Conservation (phyloP, 2,888 invertebrate species). For the Macropis europaea region DNA sequence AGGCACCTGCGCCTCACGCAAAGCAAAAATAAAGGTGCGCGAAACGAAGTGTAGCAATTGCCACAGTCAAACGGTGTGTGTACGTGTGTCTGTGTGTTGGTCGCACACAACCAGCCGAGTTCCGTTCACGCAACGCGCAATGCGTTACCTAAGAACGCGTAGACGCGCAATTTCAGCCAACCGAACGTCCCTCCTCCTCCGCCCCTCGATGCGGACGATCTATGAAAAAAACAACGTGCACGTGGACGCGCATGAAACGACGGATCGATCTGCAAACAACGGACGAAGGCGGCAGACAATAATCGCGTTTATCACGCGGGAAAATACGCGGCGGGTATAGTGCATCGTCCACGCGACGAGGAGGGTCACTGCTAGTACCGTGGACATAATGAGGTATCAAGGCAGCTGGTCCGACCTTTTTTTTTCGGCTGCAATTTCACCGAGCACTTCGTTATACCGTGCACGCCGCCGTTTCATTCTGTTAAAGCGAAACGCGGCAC, state of each 20-base stretch:
- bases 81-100: not conserved
- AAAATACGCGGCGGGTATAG: conserved; percentile 33
- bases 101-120: conserved; percentile 9
- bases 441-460: not conserved
- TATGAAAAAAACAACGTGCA: conserved; percentile 50
- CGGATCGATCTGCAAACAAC: conserved; percentile 58
- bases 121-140: conserved; percentile 61
- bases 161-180: conserved; percentile 54
- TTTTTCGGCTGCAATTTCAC: conserved; percentile 11
- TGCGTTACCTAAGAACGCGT: conserved; percentile 70
- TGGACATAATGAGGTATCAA: conserved; percentile 21
- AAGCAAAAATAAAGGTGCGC: conserved; percentile 62
- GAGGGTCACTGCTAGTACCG: conserved; percentile 21
- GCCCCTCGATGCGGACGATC: conserved; percentile 27
- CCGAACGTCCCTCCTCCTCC: not conserved
- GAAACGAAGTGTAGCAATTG: conserved; percentile 54
- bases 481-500: not conserved
- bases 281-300: conserved; percentile 47
- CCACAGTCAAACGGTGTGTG: conserved; percentile 8
- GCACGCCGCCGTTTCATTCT: conserved; percentile 2
- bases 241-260: conserved; percentile 59
- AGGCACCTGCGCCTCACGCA: conserved; percentile 58
- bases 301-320: conserved; percentile 58
- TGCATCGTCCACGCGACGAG: not conserved
- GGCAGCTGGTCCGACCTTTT: not conserved